Base-by-base conservation (phyloP, 1,140 invertebrate species). In the Scaptomyza graminum region DNA sequence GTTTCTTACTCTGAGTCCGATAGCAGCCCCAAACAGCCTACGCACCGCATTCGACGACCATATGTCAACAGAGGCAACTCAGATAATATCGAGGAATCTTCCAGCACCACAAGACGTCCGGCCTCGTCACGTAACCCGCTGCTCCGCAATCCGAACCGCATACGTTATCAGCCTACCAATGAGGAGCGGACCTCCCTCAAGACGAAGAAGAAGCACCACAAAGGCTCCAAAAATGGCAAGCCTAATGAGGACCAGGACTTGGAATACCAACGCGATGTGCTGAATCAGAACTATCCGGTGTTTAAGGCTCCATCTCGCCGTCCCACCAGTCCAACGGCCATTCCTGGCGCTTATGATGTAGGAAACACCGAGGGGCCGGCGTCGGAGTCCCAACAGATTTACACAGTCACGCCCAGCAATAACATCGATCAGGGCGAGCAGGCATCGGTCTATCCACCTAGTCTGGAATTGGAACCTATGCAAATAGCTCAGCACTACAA, bases 251-350 rank as follows among this genome's bases (percentile, higher is more conserved):
- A 79, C 52, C 88, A 91, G 66, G 88, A 91, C 70, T 76, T 94
- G 66, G 94, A 94, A 3, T 94, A 94, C 76, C 93, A 94, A 85
- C 91, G 94, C 64, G 94, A 94, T 83, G 93, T 94, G 9, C 82
- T 94, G 9, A 94, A 94, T 74, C 94, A 94, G 78, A 94, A 94
- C 69, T 94, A 94, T 71, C 94, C 94, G 6, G 93, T 91, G 0
- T 90, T 91, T 25, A 91, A 83, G 57, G 69, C 69, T 3, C 52
- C 85, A 3, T 76, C 88, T 0, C 63, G 84, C 6, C 85, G 75
- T 0, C 83, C 84, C 43, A 91, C 90, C 1, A 90, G 89, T 5
- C 90, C 90, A 28, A 91, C 90, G 1, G 90, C 90, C 15, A 91
- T 89, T 41, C 90, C 90, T 46, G 90, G 78, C 51, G 81, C 90